Percentiles rank a stretch among this genome's conserved stretches.
Evolutionary conservation across 2,888 invertebrate genomes (phyloP).

Genomic region (Calameuta filiformis): DNA sequence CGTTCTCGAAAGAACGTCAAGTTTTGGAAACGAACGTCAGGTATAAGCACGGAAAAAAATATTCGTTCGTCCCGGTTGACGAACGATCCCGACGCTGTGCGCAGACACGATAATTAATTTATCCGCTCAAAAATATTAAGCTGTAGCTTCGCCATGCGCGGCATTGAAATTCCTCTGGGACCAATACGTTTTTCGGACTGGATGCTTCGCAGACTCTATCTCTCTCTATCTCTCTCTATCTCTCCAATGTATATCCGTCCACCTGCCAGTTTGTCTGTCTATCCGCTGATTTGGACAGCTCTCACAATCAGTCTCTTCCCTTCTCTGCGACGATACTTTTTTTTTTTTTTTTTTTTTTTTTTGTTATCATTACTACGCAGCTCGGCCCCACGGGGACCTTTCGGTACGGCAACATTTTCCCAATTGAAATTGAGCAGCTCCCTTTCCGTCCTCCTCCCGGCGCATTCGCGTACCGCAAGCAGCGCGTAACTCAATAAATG

Average conservation of each 20-base stretch:
- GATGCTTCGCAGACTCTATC: neutral
- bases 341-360: neutral
- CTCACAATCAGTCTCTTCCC: neutral
- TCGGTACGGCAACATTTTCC: neutral
- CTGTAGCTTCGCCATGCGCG: neutral
- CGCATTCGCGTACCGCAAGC: neutral
- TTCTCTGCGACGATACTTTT: neutral
- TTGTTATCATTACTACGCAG: neutral
- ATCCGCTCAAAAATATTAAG: neutral
- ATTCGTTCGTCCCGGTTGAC: neutral
- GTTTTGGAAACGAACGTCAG: no score
- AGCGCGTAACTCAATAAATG: neutral
- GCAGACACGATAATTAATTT: constrained; percentile 3
- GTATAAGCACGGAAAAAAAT: no score
- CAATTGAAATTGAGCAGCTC: constrained; percentile 1
- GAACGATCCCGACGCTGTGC: neutral
- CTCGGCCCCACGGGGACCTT: neutral
- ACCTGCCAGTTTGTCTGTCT: neutral
- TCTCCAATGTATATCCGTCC: neutral
- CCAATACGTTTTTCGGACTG: neutral
- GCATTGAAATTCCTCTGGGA: neutral
- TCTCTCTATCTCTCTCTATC: neutral
- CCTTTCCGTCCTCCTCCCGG: neutral
- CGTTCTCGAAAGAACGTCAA: no score
- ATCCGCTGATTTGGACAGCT: neutral